Evolutionary conservation across 2,113 vertebrate species (phyloP), one percentile per base, ranked within the genome.

Genomic region (Sardina pilchardus): DNA sequence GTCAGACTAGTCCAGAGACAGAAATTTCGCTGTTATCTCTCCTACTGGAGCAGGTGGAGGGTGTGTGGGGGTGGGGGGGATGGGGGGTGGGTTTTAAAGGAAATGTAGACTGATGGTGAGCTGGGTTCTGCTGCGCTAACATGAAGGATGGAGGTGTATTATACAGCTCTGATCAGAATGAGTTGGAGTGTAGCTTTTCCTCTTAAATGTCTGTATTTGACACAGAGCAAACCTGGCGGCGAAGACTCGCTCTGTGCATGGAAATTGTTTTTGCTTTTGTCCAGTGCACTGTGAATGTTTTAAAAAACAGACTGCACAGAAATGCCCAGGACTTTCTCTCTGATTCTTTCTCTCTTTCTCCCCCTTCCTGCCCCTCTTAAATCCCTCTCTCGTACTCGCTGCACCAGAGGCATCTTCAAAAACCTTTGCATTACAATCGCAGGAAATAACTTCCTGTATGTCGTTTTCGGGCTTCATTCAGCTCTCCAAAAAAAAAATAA

Each of bases 21-120:
- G 53, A 83, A 82, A 91, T 89, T 89, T 84, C 53, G 82, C 86
- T 81, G 83, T 85, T 85, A 85, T 88, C 83, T 83, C 45, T 83
- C 44, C 82, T 85, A 84, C n/a, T 80, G 81, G 53, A 81, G 80
- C 71, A 85, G 48, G 82, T 50, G 67, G 67, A 9, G 26, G 8
- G 26, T 71, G 63, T 26, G 2, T 5, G 71, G 30, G 30, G 67
- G 26, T 1, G 45, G 47, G n/a, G 48, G 45, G 67, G 24, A 24
- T 81, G 67, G 26, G 3, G 45, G 47, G n/a, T 39, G 45, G 67
- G 24, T 16, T 81, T 39, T 14, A 26, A 87, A 12, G 42, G 47
- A 44, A 12, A 34, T 6, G 30, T 39, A 84, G 12, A 9, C 26
- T 47, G 78, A 44, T 42, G 17, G 10, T 19, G 71, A 34, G 26